phyloP scores from a whole-genome alignment of 1,140 invertebrate species.

The Zelostemma sp. region DNA sequence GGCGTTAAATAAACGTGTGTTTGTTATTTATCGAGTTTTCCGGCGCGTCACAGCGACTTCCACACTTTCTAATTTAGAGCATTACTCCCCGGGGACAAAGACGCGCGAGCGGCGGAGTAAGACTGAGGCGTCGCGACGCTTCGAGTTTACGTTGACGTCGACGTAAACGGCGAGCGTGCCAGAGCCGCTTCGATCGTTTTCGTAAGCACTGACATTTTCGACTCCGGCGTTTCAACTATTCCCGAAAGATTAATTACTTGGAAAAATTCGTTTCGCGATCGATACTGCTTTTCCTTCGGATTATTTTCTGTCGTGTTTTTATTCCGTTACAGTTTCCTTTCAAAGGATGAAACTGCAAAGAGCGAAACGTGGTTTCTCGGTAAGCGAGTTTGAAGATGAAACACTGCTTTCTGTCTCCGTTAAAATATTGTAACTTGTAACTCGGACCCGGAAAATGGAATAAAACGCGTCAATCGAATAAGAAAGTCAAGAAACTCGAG shows the following conservation, averaged over 20 bases:
- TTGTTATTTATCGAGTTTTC: conserved; percentile 27
- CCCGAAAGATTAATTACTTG: not conserved
- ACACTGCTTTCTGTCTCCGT: too few relatives aligned
- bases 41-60: conserved; percentile 26
- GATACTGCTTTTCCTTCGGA: too few relatives aligned
- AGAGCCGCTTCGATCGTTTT: conserved; percentile 7
- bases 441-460: too few relatives aligned
- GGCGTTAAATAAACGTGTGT: conserved; percentile 23
- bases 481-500: too few relatives aligned
- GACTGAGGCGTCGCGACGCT: conserved; percentile 66
- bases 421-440: too few relatives aligned
- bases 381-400: too few relatives aligned
- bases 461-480: too few relatives aligned
- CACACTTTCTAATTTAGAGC: conserved; percentile 34
- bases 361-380: too few relatives aligned
- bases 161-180: conserved; percentile 48
- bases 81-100: conserved; percentile 41
- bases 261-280: not conserved
- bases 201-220: not conserved
- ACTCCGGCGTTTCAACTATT: not conserved
- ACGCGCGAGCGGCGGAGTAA: conserved; percentile 57
- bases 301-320: too few relatives aligned
- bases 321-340: too few relatives aligned
- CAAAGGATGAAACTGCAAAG: too few relatives aligned
- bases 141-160: conserved; percentile 56